These are phyloP conservation scores for Ornithorhynchus anatinus DNA, from an alignment of 2,113 vertebrate species.

Conservation along the genomic window DNA sequence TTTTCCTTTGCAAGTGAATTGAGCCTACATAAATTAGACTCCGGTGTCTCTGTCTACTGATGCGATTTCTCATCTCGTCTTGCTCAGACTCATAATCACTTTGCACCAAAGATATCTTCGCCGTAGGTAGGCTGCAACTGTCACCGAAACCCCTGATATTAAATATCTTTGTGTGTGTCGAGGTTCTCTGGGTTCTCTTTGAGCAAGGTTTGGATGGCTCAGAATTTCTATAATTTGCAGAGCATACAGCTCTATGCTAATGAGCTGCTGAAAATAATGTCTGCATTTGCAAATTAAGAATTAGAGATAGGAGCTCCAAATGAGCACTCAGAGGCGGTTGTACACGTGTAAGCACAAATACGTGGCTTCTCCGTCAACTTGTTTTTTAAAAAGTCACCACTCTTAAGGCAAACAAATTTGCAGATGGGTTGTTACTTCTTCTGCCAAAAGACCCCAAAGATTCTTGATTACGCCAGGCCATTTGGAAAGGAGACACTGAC, in stretches of 20 bases:
- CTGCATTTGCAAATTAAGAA: slow-evolving; percentile 47
- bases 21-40: slow-evolving; percentile 56
- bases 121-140: slow-evolving; percentile 23
- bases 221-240: slow-evolving; percentile 43
- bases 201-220: slow-evolving; percentile 31
- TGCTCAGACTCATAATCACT: slow-evolving; percentile 28
- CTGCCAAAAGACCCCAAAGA: too few relatives aligned
- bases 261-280: slow-evolving; percentile 32
- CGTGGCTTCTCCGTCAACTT: slow-evolving; percentile 8
- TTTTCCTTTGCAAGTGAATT: slow-evolving; percentile 43
- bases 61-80: slow-evolving; percentile 36
- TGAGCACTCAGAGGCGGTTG: slow-evolving; percentile 28
- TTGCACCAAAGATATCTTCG: slow-evolving; percentile 24
- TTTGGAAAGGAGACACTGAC: too few relatives aligned
- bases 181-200: slow-evolving; percentile 50
- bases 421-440: background rate
- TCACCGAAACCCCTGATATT: slow-evolving; percentile 27
- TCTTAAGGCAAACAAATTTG: slow-evolving; percentile 23
- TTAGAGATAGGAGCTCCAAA: slow-evolving; percentile 23
- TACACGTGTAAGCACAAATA: slow-evolving; percentile 16
- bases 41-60: slow-evolving; percentile 14
- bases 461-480: too few relatives aligned
- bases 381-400: background rate
- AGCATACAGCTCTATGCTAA: slow-evolving; percentile 46
- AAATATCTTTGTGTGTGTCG: background rate